These are phyloP conservation scores for Cantharis rufa DNA, from an alignment of 2,888 invertebrate species.

Conservation along the genomic window DNA sequence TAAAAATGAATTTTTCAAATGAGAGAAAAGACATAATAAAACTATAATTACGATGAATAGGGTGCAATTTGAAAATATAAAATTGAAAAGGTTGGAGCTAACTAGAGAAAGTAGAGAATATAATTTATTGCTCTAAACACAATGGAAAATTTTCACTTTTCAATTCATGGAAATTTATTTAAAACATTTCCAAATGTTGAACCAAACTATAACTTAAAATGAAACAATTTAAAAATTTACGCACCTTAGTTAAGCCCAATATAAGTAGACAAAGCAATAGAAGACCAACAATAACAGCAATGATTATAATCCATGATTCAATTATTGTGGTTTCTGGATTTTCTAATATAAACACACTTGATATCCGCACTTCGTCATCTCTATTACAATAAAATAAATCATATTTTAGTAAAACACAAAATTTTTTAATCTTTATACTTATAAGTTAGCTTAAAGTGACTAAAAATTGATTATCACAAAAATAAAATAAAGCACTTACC, in stretches of 20 bases:
- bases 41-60: too few species aligned
- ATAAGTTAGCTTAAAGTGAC: neutral
- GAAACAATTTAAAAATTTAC: neutral
- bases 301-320: slow-evolving; percentile 56
- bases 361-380: slow-evolving; percentile 43
- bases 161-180: too few species aligned
- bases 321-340: slow-evolving; percentile 41
- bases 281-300: slow-evolving; percentile 55
- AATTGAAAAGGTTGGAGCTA: too few species aligned
- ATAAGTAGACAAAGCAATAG: slow-evolving; percentile 52
- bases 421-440: neutral
- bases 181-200: too few species aligned
- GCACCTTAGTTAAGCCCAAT: slow-evolving; percentile 50
- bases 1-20: too few species aligned
- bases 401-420: neutral
- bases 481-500: slow-evolving; percentile 15
- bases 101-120: too few species aligned
- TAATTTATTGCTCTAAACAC: too few species aligned
- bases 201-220: neutral
- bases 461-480: neutral
- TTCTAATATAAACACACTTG: slow-evolving; percentile 51
- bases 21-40: too few species aligned
- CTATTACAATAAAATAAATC: slow-evolving; percentile 19
- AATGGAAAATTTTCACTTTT: too few species aligned
- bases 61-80: too few species aligned